Percentiles rank a stretch among this genome's conserved stretches.
These are phyloP conservation scores for Nymphalis polychloros DNA, from an alignment of 2,888 invertebrate genomes.

Conservation along the genomic window DNA sequence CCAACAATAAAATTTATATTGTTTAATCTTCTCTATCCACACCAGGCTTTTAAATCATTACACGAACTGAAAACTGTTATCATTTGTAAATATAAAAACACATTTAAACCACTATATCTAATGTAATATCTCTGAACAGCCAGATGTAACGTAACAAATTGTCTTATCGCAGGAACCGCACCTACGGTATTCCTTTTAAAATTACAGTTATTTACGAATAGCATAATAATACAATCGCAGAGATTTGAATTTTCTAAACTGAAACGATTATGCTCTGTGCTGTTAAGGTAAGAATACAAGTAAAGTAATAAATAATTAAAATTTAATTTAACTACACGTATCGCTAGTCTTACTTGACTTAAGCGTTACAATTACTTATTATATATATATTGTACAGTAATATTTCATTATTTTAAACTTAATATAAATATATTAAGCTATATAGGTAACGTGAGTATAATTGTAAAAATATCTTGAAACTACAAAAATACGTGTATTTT, in stretches of 20 bases:
- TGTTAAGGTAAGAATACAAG: slow-evolving; percentile 35
- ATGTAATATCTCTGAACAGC: slow-evolving; percentile 40
- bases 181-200: slow-evolving; percentile 48
- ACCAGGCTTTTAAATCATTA: slow-evolving; percentile 37
- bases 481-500: too few species aligned
- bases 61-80: slow-evolving; percentile 29
- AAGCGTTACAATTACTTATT: too few species aligned
- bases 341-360: too few species aligned
- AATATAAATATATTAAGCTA: too few species aligned
- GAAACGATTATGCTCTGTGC: slow-evolving; percentile 43
- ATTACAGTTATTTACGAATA: slow-evolving; percentile 57
- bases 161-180: slow-evolving; percentile 47
- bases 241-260: slow-evolving; percentile 47
- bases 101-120: slow-evolving; percentile 32
- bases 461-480: too few species aligned
- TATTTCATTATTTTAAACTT: too few species aligned
- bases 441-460: too few species aligned
- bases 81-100: slow-evolving; percentile 35
- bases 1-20: neutral
- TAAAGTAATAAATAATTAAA: neutral
- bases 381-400: too few species aligned
- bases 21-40: slow-evolving; percentile 26
- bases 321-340: neutral
- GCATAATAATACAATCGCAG: slow-evolving; percentile 42
- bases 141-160: slow-evolving; percentile 43